Evolutionary conservation across 2,888 invertebrate species (phyloP).

Genomic region (Machimus rusticus): DNA sequence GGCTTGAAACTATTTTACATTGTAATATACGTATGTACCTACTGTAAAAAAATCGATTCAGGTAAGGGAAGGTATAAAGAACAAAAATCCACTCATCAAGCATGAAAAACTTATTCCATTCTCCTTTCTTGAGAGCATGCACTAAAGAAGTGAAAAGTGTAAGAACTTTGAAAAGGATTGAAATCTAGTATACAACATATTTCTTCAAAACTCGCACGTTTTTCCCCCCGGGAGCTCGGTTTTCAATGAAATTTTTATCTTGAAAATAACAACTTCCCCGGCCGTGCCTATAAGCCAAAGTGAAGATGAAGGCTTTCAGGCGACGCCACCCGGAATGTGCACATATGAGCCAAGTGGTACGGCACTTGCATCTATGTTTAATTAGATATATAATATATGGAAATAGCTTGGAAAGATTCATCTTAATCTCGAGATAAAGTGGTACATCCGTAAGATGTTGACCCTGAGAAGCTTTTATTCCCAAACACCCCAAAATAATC

Average conservation of each 20-base stretch:
- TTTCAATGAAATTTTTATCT: not conserved
- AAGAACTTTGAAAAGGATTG: slow-evolving; percentile 22
- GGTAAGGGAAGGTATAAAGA: not conserved
- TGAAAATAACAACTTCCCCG: slow-evolving; percentile 8
- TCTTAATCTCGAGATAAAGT: not conserved
- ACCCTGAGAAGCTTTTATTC: not conserved
- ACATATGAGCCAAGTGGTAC: not conserved
- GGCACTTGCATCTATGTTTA: not conserved
- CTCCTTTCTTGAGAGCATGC: not conserved
- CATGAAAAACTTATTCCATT: slow-evolving; percentile 25
- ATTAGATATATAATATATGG: not conserved
- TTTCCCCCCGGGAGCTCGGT: not conserved
- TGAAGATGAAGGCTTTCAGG: not conserved
- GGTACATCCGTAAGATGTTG: not conserved
- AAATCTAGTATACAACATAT: slow-evolving; percentile 25
- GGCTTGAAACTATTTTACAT: not conserved
- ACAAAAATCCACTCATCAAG: slow-evolving; percentile 24
- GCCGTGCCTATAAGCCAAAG: not conserved
- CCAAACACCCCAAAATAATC: not conserved
- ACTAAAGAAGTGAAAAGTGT: not conserved
- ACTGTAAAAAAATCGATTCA: not conserved
- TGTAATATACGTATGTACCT: too few species aligned
- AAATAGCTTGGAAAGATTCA: not conserved
- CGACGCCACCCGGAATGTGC: not conserved
- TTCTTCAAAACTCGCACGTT: not conserved